These are phyloP conservation scores for Meloidogyne chitwoodi DNA, from an alignment of 1,140 invertebrate species.

Conservation along the genomic window DNA sequence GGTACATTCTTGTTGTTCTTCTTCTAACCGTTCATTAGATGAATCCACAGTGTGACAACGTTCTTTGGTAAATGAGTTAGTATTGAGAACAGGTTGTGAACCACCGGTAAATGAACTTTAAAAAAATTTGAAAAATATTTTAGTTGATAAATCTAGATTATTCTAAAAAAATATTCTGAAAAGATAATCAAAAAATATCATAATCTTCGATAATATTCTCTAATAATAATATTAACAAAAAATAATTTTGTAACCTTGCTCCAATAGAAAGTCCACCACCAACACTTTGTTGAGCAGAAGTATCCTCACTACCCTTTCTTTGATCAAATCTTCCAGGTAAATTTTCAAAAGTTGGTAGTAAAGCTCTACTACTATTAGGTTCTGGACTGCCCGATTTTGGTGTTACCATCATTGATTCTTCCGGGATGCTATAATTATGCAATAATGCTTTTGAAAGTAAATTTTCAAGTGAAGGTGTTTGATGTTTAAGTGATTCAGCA, in stretches of 20 bases:
- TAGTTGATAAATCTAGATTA: no score
- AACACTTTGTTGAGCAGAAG: not conserved
- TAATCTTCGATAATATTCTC: no score
- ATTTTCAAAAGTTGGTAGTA: conserved; percentile 15
- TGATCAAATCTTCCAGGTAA: conserved; percentile 11
- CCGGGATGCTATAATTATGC: conserved; percentile 36
- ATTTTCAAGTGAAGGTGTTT: conserved; percentile 56
- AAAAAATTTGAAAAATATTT: no score
- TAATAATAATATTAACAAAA: no score
- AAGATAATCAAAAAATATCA: no score
- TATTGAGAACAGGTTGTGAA: conserved; percentile 31
- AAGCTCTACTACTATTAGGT: not conserved
- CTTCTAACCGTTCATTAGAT: conserved; percentile 1
- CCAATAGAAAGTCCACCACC: conserved; percentile 6
- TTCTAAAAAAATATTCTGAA: not conserved
- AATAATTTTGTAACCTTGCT: not conserved
- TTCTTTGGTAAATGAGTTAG: conserved; percentile 1
- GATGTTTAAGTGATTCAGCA: conserved; percentile 53
- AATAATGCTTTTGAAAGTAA: conserved; percentile 43
- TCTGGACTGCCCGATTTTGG: conserved; percentile 19
- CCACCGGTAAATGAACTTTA: conserved; percentile 32
- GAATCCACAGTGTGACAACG: not conserved
- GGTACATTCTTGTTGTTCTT: not conserved
- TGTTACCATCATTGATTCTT: conserved; percentile 21
- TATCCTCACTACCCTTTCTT: conserved; percentile 12